These are phyloP conservation scores for Tachina grossa DNA, from an alignment of 2,888 invertebrate genomes.

Conservation along the genomic window DNA sequence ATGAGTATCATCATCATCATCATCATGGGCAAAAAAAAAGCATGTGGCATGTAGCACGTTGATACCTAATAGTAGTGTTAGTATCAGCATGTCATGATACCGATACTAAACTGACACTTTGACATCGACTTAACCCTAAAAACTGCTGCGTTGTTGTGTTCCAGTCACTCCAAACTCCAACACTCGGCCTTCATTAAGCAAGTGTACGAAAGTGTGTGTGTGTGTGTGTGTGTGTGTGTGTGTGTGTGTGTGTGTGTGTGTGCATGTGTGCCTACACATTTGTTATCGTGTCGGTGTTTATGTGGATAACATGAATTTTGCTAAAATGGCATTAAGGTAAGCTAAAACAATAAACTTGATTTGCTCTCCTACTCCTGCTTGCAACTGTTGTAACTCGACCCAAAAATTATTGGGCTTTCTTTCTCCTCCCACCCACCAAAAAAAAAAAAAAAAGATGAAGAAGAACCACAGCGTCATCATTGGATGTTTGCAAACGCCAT, in stretches of 20 bases:
- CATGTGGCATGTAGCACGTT: constrained; percentile 50
- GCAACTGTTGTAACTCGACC: constrained; percentile 25
- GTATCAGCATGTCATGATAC: constrained; percentile 80
- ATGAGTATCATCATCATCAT: constrained; percentile 44
- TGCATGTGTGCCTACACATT: constrained; percentile 63
- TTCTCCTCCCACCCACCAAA: constrained; percentile 6
- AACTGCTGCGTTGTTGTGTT: constrained; percentile 66
- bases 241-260: constrained; percentile 67
- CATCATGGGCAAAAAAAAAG: constrained; percentile 13
- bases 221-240: constrained; percentile 20
- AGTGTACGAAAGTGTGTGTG: neutral
- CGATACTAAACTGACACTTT: constrained; percentile 83
- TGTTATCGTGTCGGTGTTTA: constrained; percentile 26
- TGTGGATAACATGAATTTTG: constrained; percentile 63
- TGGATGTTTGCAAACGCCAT: constrained; percentile 59
- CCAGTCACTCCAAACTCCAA: constrained; percentile 35
- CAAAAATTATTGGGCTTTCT: constrained; percentile 26
- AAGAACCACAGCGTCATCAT: constrained; percentile 34
- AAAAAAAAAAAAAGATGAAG: neutral
- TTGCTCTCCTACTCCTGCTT: constrained; percentile 43
- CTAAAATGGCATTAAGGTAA: constrained; percentile 71
- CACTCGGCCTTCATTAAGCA: constrained; percentile 19
- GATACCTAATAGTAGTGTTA: constrained; percentile 53
- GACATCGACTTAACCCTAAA: constrained; percentile 80
- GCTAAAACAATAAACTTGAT: constrained; percentile 72